Percentiles rank a stretch among this genome's conserved stretches.
Conservation (phyloP, 2,888 invertebrate species). For the Rhopalosiphum nymphaeae region DNA sequence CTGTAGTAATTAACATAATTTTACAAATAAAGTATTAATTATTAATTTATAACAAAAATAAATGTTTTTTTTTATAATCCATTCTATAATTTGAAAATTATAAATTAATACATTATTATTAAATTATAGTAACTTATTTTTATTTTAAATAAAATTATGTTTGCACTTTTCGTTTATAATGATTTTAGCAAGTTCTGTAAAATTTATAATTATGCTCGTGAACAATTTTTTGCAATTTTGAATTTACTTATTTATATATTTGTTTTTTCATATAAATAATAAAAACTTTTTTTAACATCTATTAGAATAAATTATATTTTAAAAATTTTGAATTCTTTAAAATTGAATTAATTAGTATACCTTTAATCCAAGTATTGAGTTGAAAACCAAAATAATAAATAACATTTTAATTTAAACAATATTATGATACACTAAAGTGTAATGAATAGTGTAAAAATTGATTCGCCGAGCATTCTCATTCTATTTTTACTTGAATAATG, state of each 20-base stretch:
- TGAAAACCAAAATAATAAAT: slow-evolving; percentile 31
- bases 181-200: slow-evolving; percentile 19
- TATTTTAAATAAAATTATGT: background rate
- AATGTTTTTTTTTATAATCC: background rate
- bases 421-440: background rate
- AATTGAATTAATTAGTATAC: background rate
- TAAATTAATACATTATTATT: background rate
- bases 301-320: slow-evolving; percentile 43
- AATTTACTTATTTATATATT: slow-evolving; percentile 19
- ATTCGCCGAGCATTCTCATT: background rate
- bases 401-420: background rate
- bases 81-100: background rate
- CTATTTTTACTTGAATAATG: background rate
- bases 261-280: background rate
- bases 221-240: slow-evolving; percentile 18
- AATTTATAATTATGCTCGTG: background rate
- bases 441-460: background rate
- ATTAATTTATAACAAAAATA: background rate
- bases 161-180: slow-evolving; percentile 16
- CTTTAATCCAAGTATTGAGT: background rate
- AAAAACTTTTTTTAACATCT: slow-evolving; percentile 12
- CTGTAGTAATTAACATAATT: background rate
- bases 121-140: slow-evolving; percentile 6
- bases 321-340: background rate
- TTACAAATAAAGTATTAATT: background rate